Evolutionary conservation across 2,113 vertebrate genomes (phyloP).

Genomic region (Piaya cayana): DNA sequence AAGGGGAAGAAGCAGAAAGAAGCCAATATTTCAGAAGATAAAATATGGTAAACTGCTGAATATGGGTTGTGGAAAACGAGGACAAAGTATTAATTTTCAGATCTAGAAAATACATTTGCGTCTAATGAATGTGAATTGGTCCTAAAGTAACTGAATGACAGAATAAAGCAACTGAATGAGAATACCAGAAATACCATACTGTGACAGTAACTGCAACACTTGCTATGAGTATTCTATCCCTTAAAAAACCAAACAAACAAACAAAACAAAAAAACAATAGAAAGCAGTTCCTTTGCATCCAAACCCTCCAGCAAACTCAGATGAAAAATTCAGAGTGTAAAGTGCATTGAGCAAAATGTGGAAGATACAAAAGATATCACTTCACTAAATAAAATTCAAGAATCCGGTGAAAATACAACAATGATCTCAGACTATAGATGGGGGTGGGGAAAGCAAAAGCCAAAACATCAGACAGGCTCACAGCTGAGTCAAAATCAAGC

Average conservation of each 20-base stretch:
- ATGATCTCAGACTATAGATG: not conserved
- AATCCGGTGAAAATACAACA: not conserved
- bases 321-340: not conserved
- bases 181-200: not conserved
- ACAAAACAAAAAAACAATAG: not conserved
- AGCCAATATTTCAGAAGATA: not conserved
- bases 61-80: not conserved
- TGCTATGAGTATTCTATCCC: not conserved
- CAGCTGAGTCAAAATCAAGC: not conserved
- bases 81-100: not conserved
- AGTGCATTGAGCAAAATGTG: not conserved
- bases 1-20: not conserved
- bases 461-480: not conserved
- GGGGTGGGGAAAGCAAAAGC: not conserved
- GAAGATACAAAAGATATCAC: not conserved
- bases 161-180: not conserved
- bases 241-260: not conserved
- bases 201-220: not conserved
- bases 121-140: not conserved
- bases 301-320: not conserved
- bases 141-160: not conserved
- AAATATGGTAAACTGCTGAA: not conserved
- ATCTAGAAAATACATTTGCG: not conserved
- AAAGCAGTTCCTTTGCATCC: not conserved
- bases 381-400: not conserved